Conservation (phyloP, 1,140 invertebrate species). For the Nautilus pompilius region DNA sequence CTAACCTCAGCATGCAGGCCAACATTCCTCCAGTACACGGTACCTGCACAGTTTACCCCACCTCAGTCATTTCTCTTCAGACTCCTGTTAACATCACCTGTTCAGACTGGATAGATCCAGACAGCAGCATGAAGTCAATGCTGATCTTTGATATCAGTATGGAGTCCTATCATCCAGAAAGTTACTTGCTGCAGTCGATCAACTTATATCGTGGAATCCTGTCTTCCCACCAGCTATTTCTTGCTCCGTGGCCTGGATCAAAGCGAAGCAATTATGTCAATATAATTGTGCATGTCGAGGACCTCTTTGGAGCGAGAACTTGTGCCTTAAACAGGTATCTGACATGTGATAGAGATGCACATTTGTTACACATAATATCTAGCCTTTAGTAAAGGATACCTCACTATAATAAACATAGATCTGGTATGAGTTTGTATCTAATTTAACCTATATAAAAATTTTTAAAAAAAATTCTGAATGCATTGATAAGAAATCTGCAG, state of each 20-base stretch:
- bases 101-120: constrained; percentile 25
- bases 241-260: constrained; percentile 22
- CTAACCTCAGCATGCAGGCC: constrained; percentile 13
- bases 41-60: constrained; percentile 15
- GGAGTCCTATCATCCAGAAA: constrained; percentile 4
- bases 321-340: constrained; percentile 3
- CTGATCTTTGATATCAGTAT: constrained; percentile 31
- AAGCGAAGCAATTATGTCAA: constrained; percentile 13
- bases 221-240: constrained; percentile 18
- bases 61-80: constrained; percentile 19
- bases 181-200: constrained; percentile 13
- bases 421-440: neutral
- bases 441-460: neutral
- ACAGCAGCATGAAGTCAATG: constrained; percentile 12
- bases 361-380: too few species aligned
- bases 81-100: constrained; percentile 22
- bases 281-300: constrained; percentile 29
- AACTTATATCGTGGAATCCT: constrained; percentile 32
- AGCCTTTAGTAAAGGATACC: too few species aligned
- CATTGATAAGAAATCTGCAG: neutral
- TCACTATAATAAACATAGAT: too few species aligned
- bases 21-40: constrained; percentile 28
- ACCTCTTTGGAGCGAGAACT: constrained; percentile 24
- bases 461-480: neutral
- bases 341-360: constrained; percentile 7